Evolutionary conservation across 64 coral and sea anemone species (phyloP).

Genomic region (Hydrozoanthus tunicans): DNA sequence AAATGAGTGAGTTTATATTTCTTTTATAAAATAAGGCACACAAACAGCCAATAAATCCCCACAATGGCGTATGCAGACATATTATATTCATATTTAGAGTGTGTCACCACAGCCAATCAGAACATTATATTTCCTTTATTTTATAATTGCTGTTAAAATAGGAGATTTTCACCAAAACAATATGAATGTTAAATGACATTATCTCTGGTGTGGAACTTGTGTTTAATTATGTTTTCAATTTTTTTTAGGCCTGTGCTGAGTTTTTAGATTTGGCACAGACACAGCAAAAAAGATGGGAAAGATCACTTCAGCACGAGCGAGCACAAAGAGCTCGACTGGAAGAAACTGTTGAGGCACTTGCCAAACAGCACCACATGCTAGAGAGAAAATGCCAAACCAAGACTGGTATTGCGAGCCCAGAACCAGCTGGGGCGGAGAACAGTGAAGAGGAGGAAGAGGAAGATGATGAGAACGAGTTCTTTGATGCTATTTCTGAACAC

Average conservation of each 20-base stretch:
- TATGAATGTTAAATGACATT: too few relatives aligned
- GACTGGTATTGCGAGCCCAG: conserved; percentile 48
- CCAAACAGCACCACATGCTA: conserved; percentile 86
- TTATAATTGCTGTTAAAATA: too few relatives aligned
- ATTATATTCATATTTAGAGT: too few relatives aligned
- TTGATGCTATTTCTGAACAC: conserved; percentile 96
- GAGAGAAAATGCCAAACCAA: conserved; percentile 82
- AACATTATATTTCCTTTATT: too few relatives aligned
- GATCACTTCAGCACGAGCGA: conserved; percentile 73
- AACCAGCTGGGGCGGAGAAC: conserved; percentile 39
- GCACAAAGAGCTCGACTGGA: conserved; percentile 78
- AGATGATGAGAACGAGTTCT: conserved; percentile 88
- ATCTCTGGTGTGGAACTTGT: too few relatives aligned
- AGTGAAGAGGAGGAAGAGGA: conserved; percentile 51
- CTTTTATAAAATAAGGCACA: too few relatives aligned
- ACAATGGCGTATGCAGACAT: too few relatives aligned
- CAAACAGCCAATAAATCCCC: too few relatives aligned
- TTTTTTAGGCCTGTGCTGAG: conserved; percentile 94
- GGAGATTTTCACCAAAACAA: too few relatives aligned
- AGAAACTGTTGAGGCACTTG: conserved; percentile 91
- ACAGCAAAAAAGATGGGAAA: conserved; percentile 95
- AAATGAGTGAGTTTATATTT: too few relatives aligned
- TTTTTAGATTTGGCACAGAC: conserved; percentile 94
- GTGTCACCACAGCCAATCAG: too few relatives aligned
- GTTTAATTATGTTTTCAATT: too few relatives aligned